Evolutionary conservation across 2,113 vertebrate species (phyloP), one percentile per base, ranked within the genome.

Genomic region (Haemorhous mexicanus): DNA sequence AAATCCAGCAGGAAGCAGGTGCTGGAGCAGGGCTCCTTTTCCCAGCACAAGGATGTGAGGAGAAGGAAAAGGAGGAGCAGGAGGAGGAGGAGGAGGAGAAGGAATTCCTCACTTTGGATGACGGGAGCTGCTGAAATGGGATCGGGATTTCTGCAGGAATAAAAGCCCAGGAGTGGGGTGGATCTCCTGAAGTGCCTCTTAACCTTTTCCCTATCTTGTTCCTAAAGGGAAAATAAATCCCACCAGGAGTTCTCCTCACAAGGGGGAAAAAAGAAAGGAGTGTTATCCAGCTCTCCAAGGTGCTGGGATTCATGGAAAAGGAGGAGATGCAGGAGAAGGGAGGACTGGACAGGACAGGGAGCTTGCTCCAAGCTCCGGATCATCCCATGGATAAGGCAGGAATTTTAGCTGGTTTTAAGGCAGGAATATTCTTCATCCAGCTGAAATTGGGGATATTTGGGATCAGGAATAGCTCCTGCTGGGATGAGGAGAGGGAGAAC

Each of bases 171-270:
- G 59, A 47, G 81, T 37, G 43, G 61, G 43, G 21, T 84, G 59
- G 35, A 33, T 62, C 68, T 77, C 41, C 62, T 91, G 46, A 89
- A 95, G 90, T 90, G 87, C 55, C 93, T 96, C 93, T 94, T 95
- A 93, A 95, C 87, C 90, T 95, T 92, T 69, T 76, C 75, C 47
- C 7, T 81, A 44, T 89, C 90, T 72, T 86, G 59, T 35, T 88
- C 75, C 58, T 39, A n/a, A 77, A 2, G 16, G 68, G 44, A 5
- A 81, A 56, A 61, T 43, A 61, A 87, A 66, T 16, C 50, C 35
- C 43, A 69, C 11, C 16, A 91, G 35, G 74, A 87, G 84, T 35
- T 89, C 53, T 95, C 52, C 67, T 88, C 20, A 8, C 37, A 28
- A 61, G 33, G 11, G 28, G 16, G 15, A 16, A 32, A 8, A 12